A percentile compares a stretch with the other conserved stretches of the same genome.
Conservation (phyloP, 2,888 invertebrate species). For the Stenichneumon culpator region DNA sequence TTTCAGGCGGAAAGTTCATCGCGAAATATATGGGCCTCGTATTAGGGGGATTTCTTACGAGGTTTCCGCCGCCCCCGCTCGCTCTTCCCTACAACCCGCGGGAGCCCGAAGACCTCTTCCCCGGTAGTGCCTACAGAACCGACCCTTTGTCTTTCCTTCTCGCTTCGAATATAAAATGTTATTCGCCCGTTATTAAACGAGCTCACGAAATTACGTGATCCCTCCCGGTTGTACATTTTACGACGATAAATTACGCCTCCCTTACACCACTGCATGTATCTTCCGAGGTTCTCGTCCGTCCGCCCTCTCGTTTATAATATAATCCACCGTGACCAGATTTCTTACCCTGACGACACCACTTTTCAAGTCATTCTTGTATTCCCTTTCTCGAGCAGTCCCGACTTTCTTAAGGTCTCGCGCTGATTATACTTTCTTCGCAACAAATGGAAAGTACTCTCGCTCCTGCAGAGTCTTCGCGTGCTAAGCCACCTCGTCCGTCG, state of each 20-base stretch:
- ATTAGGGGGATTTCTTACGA: constrained; percentile 56
- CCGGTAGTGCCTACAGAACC: not conserved
- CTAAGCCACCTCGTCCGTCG: not conserved
- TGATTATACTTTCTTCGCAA: constrained; percentile 20
- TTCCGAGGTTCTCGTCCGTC: not conserved
- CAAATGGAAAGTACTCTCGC: not conserved
- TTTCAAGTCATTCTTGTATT: constrained; percentile 17
- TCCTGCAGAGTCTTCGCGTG: no score
- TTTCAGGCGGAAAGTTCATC: constrained; percentile 57
- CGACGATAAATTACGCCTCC: constrained; percentile 56
- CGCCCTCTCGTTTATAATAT: constrained; percentile 26
- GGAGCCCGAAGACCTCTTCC: not conserved
- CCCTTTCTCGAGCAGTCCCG: not conserved
- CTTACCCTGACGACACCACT: constrained; percentile 19
- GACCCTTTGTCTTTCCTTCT: constrained; percentile 31
- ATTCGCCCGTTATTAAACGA: constrained; percentile 61
- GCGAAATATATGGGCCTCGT: constrained; percentile 57
- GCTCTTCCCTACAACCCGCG: constrained; percentile 10
- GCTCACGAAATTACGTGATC: constrained; percentile 64
- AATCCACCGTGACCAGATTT: constrained; percentile 2
- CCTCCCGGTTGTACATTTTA: constrained; percentile 50
- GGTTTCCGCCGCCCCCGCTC: constrained; percentile 26
- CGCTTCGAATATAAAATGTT: constrained; percentile 50
- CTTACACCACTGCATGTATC: constrained; percentile 7
- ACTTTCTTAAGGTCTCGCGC: constrained; percentile 11